These are phyloP conservation scores for Physeter macrocephalus DNA, from an alignment of 2,113 vertebrate species.

Conservation along the genomic window DNA sequence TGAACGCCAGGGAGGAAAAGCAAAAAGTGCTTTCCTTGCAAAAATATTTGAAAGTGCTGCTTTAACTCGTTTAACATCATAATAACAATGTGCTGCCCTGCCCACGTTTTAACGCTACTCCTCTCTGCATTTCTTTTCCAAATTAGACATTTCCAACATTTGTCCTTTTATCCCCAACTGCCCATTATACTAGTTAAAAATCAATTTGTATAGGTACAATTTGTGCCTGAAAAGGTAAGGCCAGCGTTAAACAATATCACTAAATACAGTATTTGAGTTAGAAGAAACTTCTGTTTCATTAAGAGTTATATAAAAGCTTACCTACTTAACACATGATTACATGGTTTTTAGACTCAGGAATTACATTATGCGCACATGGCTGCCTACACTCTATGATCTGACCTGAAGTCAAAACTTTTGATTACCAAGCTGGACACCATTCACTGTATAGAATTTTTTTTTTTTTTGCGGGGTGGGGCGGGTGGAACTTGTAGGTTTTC, in stretches of 20 bases:
- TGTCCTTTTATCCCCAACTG: neutral
- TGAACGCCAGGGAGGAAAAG: neutral
- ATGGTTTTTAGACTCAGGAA: neutral
- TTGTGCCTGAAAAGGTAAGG: neutral
- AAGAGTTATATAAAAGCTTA: neutral
- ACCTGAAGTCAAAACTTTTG: neutral
- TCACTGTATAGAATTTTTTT: neutral
- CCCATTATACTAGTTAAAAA: neutral
- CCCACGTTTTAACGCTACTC: neutral
- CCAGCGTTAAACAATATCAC: neutral
- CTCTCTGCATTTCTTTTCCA: neutral
- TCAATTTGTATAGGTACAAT: neutral
- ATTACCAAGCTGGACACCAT: neutral
- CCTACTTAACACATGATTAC: neutral
- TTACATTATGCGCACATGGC: fast-evolving
- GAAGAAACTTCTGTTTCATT: neutral
- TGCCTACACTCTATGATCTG: fast-evolving
- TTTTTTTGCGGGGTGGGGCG: neutral
- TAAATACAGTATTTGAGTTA: neutral
- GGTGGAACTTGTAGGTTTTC: neutral
- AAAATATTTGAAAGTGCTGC: neutral
- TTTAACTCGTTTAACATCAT: neutral
- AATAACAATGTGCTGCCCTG: neutral
- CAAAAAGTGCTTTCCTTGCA: constrained; percentile 18
- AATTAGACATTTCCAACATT: neutral